Evolutionary conservation across 2,113 vertebrate species (phyloP), one percentile per base, ranked within the genome.

Genomic region (Thamnaconus septentrionalis): DNA sequence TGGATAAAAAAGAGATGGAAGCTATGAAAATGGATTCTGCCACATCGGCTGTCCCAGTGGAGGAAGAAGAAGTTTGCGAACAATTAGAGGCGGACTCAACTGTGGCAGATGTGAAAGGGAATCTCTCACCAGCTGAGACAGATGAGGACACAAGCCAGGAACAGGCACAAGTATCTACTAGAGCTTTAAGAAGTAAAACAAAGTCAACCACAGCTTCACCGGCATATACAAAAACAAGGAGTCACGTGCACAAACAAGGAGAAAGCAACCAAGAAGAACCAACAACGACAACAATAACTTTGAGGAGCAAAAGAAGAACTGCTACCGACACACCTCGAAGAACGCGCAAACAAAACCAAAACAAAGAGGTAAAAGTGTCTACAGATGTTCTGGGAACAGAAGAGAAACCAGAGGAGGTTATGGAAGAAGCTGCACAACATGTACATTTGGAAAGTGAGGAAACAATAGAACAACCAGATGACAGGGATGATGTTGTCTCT

Each of bases 161-260:
- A 4, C 48, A 54, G 9, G 60, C 58, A 11, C 44, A 41, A 31
- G 12, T 8, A 12, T 5, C 44, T 48, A 39, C 47, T 4, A 70
- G 44, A 63, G 12, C 44, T 42, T n/a, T 73, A 18, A 72, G 18
- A 31, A 31, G 39, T 56, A 6, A 49, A 70, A 53, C 60, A 62
- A 66, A 63, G 41, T 57, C 48, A 18, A 45, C 51, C 41, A 59
- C 3, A 53, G 56, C 49, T 4, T 12, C 45, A 47, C n/a, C 46
- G 39, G 18, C 7, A 68, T 40, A 9, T 31, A 65, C 18, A 31
- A 31, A 47, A 61, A 70, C 51, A 56, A 59, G 50, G 8, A 64
- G 44, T 47, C 56, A 82, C 39, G 45, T 46, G 3, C 46, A 61
- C 7, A 47, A 18, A 47, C 42, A 61, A 7, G 4, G 6, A 52